phyloP scores from a whole-genome alignment of 2,113 vertebrate species.

The Haplochromis burtoni region DNA sequence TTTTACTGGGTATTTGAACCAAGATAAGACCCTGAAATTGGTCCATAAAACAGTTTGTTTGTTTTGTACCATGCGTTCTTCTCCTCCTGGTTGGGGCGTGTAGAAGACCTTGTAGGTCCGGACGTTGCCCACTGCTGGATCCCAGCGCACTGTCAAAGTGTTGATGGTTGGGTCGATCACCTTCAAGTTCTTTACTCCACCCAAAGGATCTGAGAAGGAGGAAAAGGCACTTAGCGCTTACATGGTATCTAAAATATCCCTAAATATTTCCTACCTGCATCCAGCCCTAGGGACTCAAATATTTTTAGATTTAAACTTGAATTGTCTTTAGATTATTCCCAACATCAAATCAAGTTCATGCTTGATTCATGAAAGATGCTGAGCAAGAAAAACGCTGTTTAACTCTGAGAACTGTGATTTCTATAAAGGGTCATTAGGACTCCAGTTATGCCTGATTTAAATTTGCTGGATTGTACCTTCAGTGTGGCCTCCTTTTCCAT shows the following conservation, averaged over 20 bases:
- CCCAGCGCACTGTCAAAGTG: conserved; percentile 81
- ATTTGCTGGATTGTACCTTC: not conserved
- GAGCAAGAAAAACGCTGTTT: not conserved
- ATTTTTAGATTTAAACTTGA: not conserved
- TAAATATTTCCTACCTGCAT: not conserved
- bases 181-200: conserved; percentile 81
- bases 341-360: not conserved
- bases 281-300: not conserved
- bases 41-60: not conserved
- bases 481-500: not conserved
- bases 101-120: conserved; percentile 86
- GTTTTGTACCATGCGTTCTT: conserved; percentile 73
- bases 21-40: not conserved
- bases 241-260: not conserved
- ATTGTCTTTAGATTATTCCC: not conserved
- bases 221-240: not conserved
- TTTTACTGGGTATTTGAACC: not conserved
- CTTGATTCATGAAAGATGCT: not conserved
- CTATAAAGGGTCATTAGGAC: not conserved
- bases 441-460: not conserved
- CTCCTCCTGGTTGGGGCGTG: conserved; percentile 65
- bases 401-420: not conserved
- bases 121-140: conserved; percentile 84
- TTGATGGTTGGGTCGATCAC: conserved; percentile 83
- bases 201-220: conserved; percentile 78